Evolutionary conservation across 1,140 invertebrate species (phyloP).

Genomic region (Eumaeus atala): DNA sequence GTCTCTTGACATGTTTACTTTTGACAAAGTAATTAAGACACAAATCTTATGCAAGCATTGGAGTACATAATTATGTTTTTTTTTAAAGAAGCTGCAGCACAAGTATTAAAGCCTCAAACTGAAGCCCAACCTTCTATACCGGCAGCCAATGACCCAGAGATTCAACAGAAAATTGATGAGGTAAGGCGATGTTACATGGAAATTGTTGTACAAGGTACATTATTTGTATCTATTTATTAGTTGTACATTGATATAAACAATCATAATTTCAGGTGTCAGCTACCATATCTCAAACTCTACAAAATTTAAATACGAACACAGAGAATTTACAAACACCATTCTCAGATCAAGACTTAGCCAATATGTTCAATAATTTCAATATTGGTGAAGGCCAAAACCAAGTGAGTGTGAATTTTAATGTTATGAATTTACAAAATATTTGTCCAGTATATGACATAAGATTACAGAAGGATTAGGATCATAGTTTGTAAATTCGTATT

Average conservation of each 20-base stretch:
- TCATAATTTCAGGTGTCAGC: conserved; percentile 53
- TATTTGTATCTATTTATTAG: no score
- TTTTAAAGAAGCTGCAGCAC: conserved; percentile 57
- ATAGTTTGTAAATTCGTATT: no score
- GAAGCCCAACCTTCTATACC: conserved; percentile 15
- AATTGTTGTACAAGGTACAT: no score
- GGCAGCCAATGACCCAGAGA: conserved; percentile 28
- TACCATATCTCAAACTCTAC: conserved; percentile 60
- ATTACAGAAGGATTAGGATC: no score
- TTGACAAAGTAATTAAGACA: no score
- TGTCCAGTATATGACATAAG: no score
- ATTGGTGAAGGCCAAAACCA: conserved; percentile 41
- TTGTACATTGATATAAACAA: no score
- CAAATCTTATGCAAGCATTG: no score
- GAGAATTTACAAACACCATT: conserved; percentile 73
- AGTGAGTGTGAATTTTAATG: conserved; percentile 25
- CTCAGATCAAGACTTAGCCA: conserved; percentile 72
- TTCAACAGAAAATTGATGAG: conserved; percentile 50
- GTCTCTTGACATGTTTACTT: no score
- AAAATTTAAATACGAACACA: conserved; percentile 60
- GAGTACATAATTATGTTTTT: no score
- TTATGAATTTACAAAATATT: background rate
- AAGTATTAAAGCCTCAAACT: conserved; percentile 51
- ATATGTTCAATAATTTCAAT: conserved; percentile 72
- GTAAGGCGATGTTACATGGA: no score